These are phyloP conservation scores for Aricia agestis DNA, from an alignment of 1,140 invertebrate species.

Conservation along the genomic window DNA sequence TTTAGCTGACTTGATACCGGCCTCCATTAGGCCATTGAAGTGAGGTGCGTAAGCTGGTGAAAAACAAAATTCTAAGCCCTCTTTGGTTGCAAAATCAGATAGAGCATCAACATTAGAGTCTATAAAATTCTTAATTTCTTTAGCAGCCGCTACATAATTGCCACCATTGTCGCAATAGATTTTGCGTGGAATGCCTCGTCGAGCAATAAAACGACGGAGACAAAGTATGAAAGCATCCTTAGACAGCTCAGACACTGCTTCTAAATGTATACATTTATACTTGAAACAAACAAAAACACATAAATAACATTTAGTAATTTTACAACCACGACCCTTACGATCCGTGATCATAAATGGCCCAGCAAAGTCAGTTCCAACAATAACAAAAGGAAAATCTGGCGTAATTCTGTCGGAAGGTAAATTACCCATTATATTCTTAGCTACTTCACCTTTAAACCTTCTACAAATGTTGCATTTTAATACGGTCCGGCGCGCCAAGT, in stretches of 20 bases:
- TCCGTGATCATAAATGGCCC: constrained; percentile 34
- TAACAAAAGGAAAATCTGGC: neutral
- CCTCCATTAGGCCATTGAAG: no score
- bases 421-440: no score
- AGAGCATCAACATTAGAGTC: neutral
- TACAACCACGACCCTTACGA: constrained; percentile 33
- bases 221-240: constrained; percentile 34
- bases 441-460: no score
- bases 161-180: constrained; percentile 26
- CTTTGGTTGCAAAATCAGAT: no score
- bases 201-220: constrained; percentile 24
- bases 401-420: no score
- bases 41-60: no score
- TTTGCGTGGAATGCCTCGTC: constrained; percentile 22
- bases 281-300: constrained; percentile 32
- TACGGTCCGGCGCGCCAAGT: no score
- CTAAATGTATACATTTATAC: no score
- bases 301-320: constrained; percentile 32
- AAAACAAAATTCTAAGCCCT: no score
- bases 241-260: no score
- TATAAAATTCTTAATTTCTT: constrained; percentile 26
- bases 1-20: no score
- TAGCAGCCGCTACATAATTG: constrained; percentile 24
- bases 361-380: constrained; percentile 34
- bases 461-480: no score